Conservation (phyloP, 2,113 vertebrate species). For the Nibea albiflora region DNA sequence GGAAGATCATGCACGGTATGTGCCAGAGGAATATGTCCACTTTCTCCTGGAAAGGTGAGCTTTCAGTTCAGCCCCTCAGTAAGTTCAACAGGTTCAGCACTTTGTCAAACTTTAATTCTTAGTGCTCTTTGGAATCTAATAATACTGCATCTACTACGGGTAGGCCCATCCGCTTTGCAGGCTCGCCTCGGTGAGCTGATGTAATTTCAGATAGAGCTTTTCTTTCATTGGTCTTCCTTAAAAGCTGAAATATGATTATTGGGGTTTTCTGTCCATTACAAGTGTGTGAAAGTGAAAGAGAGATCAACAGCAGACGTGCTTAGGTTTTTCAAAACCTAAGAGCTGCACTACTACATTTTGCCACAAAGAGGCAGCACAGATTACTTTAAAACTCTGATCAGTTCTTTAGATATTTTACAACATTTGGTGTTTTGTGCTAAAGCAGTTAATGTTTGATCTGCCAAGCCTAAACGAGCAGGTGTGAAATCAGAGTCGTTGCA, state of each 20-base stretch:
- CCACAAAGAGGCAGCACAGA: slow-evolving; percentile 49
- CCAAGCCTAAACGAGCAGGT: no score
- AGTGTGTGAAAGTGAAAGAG: background rate
- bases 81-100: background rate
- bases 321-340: background rate
- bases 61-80: background rate
- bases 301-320: background rate
- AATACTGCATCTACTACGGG: background rate
- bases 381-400: background rate
- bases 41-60: slow-evolving; percentile 70
- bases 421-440: background rate
- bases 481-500: no score
- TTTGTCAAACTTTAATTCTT: background rate
- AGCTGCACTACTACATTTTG: slow-evolving; percentile 16
- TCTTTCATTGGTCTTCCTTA: background rate
- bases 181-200: background rate
- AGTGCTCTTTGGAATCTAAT: background rate
- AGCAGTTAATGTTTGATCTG: background rate
- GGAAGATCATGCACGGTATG: slow-evolving; percentile 68
- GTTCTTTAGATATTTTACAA: background rate
- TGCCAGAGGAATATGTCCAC: slow-evolving; percentile 69
- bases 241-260: background rate
- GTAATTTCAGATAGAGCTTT: background rate
- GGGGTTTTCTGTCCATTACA: background rate
- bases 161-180: background rate